phyloP scores from a whole-genome alignment of 2,797 vertebrate genomes.

The Acanthopagrus latus region DNA sequence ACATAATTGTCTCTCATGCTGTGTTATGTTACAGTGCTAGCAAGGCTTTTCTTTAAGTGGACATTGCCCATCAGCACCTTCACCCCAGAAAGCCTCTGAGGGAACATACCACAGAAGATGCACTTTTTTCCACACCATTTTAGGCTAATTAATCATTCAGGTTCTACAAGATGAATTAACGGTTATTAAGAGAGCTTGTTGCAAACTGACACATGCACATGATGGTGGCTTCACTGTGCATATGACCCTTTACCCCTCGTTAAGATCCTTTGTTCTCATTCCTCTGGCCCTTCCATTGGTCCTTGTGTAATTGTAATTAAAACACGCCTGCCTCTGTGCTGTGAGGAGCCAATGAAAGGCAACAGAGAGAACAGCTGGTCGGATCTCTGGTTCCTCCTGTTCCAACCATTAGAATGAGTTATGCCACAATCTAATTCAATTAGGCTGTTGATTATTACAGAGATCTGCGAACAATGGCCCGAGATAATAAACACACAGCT shows the following conservation, averaged over 20 bases:
- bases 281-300: conserved; percentile 26
- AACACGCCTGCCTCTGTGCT: conserved; percentile 31
- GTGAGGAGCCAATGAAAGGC: conserved; percentile 26
- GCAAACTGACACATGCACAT: conserved; percentile 25
- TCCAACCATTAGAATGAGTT: conserved; percentile 67
- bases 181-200: conserved; percentile 45
- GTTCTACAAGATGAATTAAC: conserved; percentile 21
- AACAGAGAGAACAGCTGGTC: conserved; percentile 66
- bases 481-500: conserved; percentile 49
- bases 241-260: conserved; percentile 50
- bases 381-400: conserved; percentile 39
- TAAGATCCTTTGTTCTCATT: conserved; percentile 54
- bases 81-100: conserved; percentile 12
- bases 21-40: not conserved
- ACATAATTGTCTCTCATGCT: conserved; percentile 15
- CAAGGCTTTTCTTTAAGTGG: conserved; percentile 25
- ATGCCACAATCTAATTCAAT: conserved; percentile 70
- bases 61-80: conserved; percentile 22
- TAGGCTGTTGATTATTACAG: conserved; percentile 56
- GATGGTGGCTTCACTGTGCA: conserved; percentile 4
- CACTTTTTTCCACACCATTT: conserved; percentile 11
- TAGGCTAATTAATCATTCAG: conserved; percentile 9
- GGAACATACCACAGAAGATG: conserved; percentile 14
- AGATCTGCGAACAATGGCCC: conserved; percentile 58
- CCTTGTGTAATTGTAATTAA: conserved; percentile 61